phyloP scores from a whole-genome alignment of 2,113 vertebrate genomes.

The Carassius auratus region DNA sequence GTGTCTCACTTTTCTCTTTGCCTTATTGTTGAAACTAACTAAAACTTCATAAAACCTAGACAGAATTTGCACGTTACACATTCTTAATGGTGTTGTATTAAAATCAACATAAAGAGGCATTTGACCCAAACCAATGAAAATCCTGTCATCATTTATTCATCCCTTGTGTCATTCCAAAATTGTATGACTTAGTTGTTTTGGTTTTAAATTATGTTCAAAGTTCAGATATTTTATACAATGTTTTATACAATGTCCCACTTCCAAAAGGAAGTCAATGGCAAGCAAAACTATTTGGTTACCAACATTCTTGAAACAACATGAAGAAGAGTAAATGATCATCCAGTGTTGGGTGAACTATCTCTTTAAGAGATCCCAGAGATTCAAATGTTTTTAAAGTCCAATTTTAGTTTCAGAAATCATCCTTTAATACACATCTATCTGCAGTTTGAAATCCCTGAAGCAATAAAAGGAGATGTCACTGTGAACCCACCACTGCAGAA shows the following conservation, averaged over 20 bases:
- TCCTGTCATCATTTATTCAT: not conserved
- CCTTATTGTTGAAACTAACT: too few species aligned
- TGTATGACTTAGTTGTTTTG: not conserved
- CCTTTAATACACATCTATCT: slow-evolving; percentile 73
- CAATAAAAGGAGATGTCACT: slow-evolving; percentile 95
- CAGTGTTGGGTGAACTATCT: not conserved
- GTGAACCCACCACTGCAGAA: slow-evolving; percentile 86
- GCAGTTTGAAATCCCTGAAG: slow-evolving; percentile 90
- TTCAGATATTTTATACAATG: too few species aligned
- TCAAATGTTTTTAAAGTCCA: not conserved
- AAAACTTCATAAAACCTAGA: too few species aligned
- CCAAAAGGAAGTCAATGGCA: not conserved
- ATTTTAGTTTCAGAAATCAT: slow-evolving; percentile 16
- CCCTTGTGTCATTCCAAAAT: not conserved
- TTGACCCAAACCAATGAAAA: not conserved
- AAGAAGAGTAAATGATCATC: not conserved
- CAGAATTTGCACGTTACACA: not conserved
- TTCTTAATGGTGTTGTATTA: not conserved
- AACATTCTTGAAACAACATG: not conserved
- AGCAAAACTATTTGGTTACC: not conserved
- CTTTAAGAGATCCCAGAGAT: not conserved
- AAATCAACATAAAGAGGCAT: not conserved
- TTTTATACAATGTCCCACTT: too few species aligned
- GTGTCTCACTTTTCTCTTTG: too few species aligned
- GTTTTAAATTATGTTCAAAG: not conserved